Base-by-base conservation (phyloP, 2,113 vertebrate genomes). In the Enhydra lutris region DNA sequence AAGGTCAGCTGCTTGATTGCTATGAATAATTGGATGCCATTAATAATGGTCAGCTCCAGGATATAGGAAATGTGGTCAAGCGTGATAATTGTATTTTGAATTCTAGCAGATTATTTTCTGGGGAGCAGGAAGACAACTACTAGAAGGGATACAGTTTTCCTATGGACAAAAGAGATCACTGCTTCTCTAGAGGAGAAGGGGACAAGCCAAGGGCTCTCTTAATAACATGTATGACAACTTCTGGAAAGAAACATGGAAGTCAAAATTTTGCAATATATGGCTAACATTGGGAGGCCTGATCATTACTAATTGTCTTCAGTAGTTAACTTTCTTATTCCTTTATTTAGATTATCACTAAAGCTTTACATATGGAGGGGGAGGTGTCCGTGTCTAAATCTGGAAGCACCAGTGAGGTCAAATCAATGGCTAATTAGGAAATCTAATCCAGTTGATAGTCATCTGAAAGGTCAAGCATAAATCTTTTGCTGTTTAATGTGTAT, bases 21-120 rank as follows among this genome's bases (percentile, higher is more conserved):
- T 94, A 39, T 95, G 90, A 98, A 94, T 97, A 97, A 97, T 95
- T 97, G 95, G 88, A 97, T 89, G 39, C 76, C 97, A 97, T 97
- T 98, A 98, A 97, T 97, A 97, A 95, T 73, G 94, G 93, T 95
- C 96, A 96, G 89, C 85, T 96, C 76, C 85, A 93, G 94, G 90
- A 96, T 69, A 93, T 15, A 95, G 78, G 73, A 94, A 94, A 97
- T 82, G 94, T 93, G 61, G 83, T 93, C 90, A 96, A 95, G 96
- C 47, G 0, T 98, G 59, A 39, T 96, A 96, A 97, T 90, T 96
- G 76, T 94, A 85, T 91, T 97, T 97, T 97, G 94, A 96, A 97
- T 97, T 97, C 96, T 47, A 81, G 63, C 79, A 96, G 84, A 97
- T 95, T 91, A 90, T 96, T 95, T 98, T 92, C 94, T 82, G 69